Percentiles rank a stretch among this genome's conserved stretches.
These are phyloP conservation scores for Ditylenchus dipsaci DNA, from an alignment of 1,140 invertebrate genomes.

Conservation along the genomic window DNA sequence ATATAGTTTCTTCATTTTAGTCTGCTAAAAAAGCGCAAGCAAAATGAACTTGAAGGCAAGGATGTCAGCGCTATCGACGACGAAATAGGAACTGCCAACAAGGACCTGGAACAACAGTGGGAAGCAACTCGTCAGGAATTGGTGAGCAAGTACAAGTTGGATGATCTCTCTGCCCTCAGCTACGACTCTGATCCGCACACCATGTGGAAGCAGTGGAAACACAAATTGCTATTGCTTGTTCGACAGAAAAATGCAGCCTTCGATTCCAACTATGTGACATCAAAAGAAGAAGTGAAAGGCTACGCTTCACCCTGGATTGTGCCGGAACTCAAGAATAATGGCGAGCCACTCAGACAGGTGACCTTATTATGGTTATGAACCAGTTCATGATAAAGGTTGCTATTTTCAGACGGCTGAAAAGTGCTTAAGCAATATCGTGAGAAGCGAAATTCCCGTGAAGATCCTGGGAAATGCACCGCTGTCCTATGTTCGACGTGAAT, in stretches of 20 bases:
- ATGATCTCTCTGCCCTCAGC: slow-evolving; percentile 1
- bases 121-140: slow-evolving; percentile 13
- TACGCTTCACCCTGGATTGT: slow-evolving; percentile 45
- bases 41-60: slow-evolving; percentile 49
- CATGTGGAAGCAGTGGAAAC: slow-evolving; percentile 26
- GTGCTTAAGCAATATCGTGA: slow-evolving; percentile 33
- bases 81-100: slow-evolving; percentile 43
- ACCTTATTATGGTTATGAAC: neutral
- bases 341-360: slow-evolving; percentile 51
- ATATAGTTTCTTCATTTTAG: slow-evolving; percentile 29
- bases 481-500: slow-evolving; percentile 17
- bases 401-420: slow-evolving; percentile 46
- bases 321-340: slow-evolving; percentile 43
- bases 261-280: neutral
- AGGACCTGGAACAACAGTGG: slow-evolving; percentile 46
- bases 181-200: slow-evolving; percentile 14
- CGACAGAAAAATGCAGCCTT: slow-evolving; percentile 37
- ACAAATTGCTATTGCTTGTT: slow-evolving; percentile 49
- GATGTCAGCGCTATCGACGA: slow-evolving; percentile 55
- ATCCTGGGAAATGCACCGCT: slow-evolving; percentile 48
- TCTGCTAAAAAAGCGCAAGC: slow-evolving; percentile 40
- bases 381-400: neutral
- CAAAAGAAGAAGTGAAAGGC: slow-evolving; percentile 1
- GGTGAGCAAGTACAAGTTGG: slow-evolving; percentile 28
- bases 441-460: neutral